Percentiles rank a stretch among this genome's conserved stretches.
These are phyloP conservation scores for Saimiri boliviensis DNA, from an alignment of 2,113 vertebrate genomes.

Conservation along the genomic window DNA sequence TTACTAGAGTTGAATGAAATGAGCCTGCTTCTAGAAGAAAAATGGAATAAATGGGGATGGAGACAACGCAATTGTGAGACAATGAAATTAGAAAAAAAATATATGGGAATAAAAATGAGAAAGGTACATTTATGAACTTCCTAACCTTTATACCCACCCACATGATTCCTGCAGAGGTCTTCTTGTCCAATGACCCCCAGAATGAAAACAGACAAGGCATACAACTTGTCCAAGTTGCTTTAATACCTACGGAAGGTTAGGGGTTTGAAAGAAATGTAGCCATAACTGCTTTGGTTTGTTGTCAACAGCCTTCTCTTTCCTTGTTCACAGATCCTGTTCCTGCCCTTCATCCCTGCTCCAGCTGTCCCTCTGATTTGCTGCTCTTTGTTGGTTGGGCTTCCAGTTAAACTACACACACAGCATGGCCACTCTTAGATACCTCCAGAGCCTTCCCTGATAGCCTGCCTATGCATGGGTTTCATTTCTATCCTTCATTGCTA, in stretches of 20 bases:
- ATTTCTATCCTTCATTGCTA: neutral
- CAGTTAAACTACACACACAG: fast-evolving
- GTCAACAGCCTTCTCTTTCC: neutral
- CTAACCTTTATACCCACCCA: neutral
- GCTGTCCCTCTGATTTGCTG: neutral
- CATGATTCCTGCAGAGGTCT: no score
- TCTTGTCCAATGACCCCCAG: neutral
- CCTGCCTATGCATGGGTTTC: neutral
- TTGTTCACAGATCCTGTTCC: fast-evolving
- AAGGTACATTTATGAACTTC: neutral
- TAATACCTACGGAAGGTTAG: neutral
- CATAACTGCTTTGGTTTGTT: fast-evolving
- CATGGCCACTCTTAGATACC: fast-evolving
- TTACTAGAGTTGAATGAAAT: neutral
- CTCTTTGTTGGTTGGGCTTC: fast-evolving
- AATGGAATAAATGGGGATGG: neutral
- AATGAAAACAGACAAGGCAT: neutral
- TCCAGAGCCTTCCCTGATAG: fast-evolving
- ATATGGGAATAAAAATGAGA: neutral
- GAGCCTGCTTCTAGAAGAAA: neutral
- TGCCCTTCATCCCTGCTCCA: neutral
- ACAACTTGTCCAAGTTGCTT: neutral
- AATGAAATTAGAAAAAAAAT: no score
- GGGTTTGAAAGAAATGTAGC: neutral
- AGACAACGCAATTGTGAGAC: neutral